These are phyloP conservation scores for Tromatobia lineatoria DNA, from an alignment of 2,888 invertebrate genomes.

Conservation along the genomic window DNA sequence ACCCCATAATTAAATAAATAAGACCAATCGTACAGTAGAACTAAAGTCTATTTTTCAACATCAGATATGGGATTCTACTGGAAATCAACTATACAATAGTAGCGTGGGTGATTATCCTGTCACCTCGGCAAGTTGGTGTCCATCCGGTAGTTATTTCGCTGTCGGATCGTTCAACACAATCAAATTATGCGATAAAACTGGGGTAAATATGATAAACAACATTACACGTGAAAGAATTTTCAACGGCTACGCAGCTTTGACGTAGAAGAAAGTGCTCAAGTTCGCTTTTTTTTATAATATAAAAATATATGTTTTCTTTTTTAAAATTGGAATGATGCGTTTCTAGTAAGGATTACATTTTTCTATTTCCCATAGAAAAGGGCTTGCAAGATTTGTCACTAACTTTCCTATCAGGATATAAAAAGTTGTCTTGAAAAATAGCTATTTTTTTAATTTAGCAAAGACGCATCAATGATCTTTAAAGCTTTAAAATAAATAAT, in stretches of 20 bases:
- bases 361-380: too few species aligned
- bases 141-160: slow-evolving; percentile 95
- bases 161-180: slow-evolving; percentile 97
- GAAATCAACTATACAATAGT: slow-evolving; percentile 95
- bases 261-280: too few species aligned
- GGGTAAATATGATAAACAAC: slow-evolving; percentile 88
- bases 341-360: too few species aligned
- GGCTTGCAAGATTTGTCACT: too few species aligned
- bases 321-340: too few species aligned
- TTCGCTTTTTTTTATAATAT: too few species aligned
- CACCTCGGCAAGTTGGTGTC: slow-evolving; percentile 96
- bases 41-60: slow-evolving; percentile 73
- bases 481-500: neutral
- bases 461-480: neutral
- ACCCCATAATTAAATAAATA: too few species aligned
- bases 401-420: too few species aligned
- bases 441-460: neutral
- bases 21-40: neutral
- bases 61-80: slow-evolving; percentile 96
- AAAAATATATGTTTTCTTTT: too few species aligned
- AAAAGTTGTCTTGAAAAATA: too few species aligned
- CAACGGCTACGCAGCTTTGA: neutral
- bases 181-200: slow-evolving; percentile 96
- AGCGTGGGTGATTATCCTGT: slow-evolving; percentile 95
- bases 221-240: neutral